Evolutionary conservation across 2,797 vertebrate genomes (phyloP).

Genomic region (Alosa sapidissima): DNA sequence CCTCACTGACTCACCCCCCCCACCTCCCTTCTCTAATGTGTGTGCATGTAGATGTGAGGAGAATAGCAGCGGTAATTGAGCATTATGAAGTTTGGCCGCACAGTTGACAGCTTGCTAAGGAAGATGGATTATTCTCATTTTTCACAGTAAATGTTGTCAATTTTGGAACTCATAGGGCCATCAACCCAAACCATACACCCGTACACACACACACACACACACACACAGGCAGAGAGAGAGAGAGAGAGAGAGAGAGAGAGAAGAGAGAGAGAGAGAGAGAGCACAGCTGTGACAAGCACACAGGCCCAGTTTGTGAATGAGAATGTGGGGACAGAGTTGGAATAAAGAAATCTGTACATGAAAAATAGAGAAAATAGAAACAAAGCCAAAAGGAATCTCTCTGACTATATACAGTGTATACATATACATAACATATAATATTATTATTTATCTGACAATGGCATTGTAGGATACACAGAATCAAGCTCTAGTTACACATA

Average conservation of each 20-base stretch:
- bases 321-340: constrained; percentile 31
- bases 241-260: constrained; percentile 49
- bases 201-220: constrained; percentile 48
- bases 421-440: not conserved
- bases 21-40: constrained; percentile 24
- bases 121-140: constrained; percentile 99
- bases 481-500: not conserved
- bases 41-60: constrained; percentile 88
- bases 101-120: constrained; percentile 97
- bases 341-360: not conserved
- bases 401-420: not conserved
- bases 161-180: constrained; percentile 97
- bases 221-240: constrained; percentile 81
- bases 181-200: constrained; percentile 90
- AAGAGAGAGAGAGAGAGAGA: constrained; percentile 66
- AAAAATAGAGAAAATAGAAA: not conserved
- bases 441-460: not conserved
- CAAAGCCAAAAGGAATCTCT: not conserved
- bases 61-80: constrained; percentile 97
- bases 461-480: not conserved
- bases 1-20: constrained; percentile 5
- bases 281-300: constrained; percentile 81
- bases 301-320: constrained; percentile 40
- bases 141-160: constrained; percentile 99
- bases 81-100: constrained; percentile 99